A percentile compares a stretch with the other conserved stretches of the same genome.
These are phyloP conservation scores for Lepidocyrtinus sp. DNA, from an alignment of 2,888 invertebrate species.

Conservation along the genomic window DNA sequence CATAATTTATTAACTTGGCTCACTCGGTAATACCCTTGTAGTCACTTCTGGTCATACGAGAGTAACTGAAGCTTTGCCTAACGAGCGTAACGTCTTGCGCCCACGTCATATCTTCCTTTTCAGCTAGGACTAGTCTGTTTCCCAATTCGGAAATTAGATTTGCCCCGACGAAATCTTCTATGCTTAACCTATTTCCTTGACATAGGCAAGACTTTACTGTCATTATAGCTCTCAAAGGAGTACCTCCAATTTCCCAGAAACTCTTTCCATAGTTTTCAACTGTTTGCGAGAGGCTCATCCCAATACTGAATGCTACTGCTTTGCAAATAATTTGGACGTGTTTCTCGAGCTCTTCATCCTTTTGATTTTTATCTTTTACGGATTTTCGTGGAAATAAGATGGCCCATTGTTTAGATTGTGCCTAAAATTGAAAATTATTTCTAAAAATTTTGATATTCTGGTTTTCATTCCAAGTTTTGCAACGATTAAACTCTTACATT, in stretches of 20 bases:
- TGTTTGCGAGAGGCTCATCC: neutral
- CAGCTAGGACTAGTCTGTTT: constrained; percentile 11
- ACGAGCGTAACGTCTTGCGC: constrained; percentile 17
- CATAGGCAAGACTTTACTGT: constrained; percentile 42
- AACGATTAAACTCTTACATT: too few species aligned
- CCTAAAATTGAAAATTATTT: too few species aligned
- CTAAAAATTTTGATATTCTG: too few species aligned
- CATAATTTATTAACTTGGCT: neutral
- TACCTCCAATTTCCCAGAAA: constrained; percentile 35
- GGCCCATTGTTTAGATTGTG: neutral
- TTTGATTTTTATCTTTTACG: neutral
- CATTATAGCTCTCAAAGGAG: constrained; percentile 28
- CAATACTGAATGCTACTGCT: constrained; percentile 39
- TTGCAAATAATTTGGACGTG: constrained; percentile 31
- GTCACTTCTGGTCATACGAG: constrained; percentile 23
- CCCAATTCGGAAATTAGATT: constrained; percentile 23
- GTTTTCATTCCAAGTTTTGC: too few species aligned
- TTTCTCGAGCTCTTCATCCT: neutral
- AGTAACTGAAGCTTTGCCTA: constrained; percentile 15
- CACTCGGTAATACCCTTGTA: constrained; percentile 16
- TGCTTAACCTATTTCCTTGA: constrained; percentile 24
- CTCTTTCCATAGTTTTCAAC: constrained; percentile 27
- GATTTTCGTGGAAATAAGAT: neutral
- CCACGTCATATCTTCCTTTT: constrained; percentile 35
- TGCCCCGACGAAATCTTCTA: constrained; percentile 33